phyloP scores from a whole-genome alignment of 2,113 vertebrate species.

The Tympanuchus pallidicinctus region DNA sequence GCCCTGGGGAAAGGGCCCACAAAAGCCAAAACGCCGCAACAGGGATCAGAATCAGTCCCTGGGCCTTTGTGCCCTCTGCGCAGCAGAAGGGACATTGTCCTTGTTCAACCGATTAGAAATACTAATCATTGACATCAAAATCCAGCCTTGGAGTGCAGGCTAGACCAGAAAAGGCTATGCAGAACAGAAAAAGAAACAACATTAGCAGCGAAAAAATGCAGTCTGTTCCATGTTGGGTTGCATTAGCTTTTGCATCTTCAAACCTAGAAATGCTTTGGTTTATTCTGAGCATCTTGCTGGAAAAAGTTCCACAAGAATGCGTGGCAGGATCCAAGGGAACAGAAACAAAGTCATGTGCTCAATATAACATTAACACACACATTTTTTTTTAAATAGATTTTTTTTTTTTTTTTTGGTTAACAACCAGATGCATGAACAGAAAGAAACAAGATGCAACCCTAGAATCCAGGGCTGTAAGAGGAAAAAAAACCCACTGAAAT shows the following conservation, averaged over 20 bases:
- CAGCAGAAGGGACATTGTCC: constrained; percentile 73
- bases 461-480: constrained; percentile 38
- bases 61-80: constrained; percentile 54
- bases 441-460: constrained; percentile 67
- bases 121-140: constrained; percentile 73
- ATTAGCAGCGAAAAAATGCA: not conserved
- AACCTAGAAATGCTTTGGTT: not conserved
- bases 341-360: constrained; percentile 58
- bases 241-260: constrained; percentile 52
- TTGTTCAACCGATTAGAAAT: constrained; percentile 74
- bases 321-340: not conserved
- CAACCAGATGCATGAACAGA: constrained; percentile 63
- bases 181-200: not conserved
- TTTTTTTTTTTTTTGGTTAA: constrained; percentile 37
- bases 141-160: constrained; percentile 52
- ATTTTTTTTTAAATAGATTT: not conserved
- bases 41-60: constrained; percentile 63
- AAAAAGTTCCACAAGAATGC: constrained; percentile 23
- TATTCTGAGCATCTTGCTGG: constrained; percentile 13
- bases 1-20: not conserved
- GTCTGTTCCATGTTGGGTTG: constrained; percentile 7
- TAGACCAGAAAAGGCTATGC: constrained; percentile 44
- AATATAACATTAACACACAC: constrained; percentile 62
- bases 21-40: constrained; percentile 39
- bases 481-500: constrained; percentile 56